phyloP scores from a whole-genome alignment of 2,797 vertebrate genomes.

The Luscinia megarhynchos region DNA sequence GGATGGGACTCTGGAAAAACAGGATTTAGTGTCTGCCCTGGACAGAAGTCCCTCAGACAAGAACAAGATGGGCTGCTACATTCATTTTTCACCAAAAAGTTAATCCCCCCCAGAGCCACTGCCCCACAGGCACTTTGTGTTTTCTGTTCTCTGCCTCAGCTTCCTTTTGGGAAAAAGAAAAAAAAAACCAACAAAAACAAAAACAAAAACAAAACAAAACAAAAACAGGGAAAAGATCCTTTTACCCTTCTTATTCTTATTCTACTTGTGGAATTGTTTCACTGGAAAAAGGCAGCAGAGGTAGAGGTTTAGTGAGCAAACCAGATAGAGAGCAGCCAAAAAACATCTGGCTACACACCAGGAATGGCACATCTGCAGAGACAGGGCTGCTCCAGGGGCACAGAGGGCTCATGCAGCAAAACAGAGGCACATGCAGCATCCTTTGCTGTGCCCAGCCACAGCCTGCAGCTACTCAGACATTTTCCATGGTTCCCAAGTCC shows the following conservation, averaged over 20 bases:
- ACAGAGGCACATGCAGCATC: accelerated
- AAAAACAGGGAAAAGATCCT: background rate
- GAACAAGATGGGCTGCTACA: background rate
- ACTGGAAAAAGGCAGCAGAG: background rate
- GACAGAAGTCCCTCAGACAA: background rate
- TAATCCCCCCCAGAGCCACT: background rate
- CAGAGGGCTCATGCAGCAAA: background rate
- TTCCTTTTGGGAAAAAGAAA: background rate
- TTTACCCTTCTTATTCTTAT: background rate
- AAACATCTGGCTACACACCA: background rate
- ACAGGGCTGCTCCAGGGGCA: background rate
- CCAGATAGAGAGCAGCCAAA: background rate
- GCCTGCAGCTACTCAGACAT: background rate
- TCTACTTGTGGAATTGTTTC: background rate
- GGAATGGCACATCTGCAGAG: background rate
- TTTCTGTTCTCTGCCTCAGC: background rate
- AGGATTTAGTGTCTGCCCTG: background rate
- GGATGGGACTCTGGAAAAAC: background rate
- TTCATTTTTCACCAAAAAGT: background rate
- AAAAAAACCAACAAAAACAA: no score
- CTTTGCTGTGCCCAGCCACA: background rate
- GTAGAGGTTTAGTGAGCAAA: background rate
- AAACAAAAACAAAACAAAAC: no score
- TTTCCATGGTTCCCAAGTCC: background rate
- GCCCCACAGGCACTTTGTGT: no score